Percentiles rank a stretch among this genome's conserved stretches.
Conservation (phyloP, 2,113 vertebrate species). For the Otocyon megalotis region DNA sequence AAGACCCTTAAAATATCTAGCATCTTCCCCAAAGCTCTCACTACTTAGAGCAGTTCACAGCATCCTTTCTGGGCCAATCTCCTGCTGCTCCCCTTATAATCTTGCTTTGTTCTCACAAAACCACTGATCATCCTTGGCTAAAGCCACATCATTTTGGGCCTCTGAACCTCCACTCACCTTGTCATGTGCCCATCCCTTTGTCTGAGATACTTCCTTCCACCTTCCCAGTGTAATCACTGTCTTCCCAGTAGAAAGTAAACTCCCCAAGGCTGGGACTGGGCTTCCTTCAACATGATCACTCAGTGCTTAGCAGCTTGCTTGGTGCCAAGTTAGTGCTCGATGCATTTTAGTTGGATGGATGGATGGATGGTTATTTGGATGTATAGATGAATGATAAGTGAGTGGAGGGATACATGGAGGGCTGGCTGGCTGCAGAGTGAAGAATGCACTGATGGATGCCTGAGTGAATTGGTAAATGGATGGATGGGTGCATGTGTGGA, state of each 20-base stretch:
- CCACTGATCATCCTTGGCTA: not conserved
- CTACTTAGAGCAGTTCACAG: not conserved
- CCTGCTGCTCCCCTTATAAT: not conserved
- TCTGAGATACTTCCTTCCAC: not conserved
- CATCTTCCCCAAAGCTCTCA: not conserved
- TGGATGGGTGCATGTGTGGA: not conserved
- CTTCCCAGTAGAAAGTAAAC: not conserved
- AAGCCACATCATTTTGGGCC: not conserved
- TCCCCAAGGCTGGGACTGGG: not conserved
- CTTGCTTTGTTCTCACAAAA: slow-evolving; percentile 33
- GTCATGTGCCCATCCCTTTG: not conserved
- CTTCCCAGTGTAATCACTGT: not conserved
- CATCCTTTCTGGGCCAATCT: not conserved
- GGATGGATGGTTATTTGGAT: not conserved
- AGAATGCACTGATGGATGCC: too few relatives aligned
- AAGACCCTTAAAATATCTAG: not conserved
- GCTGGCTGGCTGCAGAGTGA: not conserved
- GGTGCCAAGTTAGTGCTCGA: not conserved
- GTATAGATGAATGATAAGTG: not conserved
- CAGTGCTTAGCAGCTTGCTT: not conserved
- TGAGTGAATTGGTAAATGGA: not conserved
- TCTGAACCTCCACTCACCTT: not conserved
- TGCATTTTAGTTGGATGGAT: not conserved
- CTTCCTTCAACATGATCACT: not conserved
- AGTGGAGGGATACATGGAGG: not conserved